phyloP scores from a whole-genome alignment of 2,888 invertebrate species.

The Petrophora chlorosata region DNA sequence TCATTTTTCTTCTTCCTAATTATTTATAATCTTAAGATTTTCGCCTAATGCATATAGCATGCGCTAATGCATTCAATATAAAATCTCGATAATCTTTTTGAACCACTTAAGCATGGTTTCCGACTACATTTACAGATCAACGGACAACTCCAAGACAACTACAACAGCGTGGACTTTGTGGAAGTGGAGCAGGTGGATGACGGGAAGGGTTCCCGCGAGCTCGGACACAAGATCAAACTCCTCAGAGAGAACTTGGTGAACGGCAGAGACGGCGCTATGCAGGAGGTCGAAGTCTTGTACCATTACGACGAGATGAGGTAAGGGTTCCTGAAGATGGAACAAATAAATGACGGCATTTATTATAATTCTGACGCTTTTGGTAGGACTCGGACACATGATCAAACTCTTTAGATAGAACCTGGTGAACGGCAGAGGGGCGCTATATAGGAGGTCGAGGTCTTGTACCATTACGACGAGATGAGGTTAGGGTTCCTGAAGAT shows the following conservation, averaged over 20 bases:
- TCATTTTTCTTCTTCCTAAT: no score
- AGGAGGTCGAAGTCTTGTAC: constrained; percentile 88
- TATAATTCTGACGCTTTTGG: no score
- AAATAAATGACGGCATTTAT: no score
- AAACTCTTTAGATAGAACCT: constrained; percentile 86
- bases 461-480: constrained; percentile 93
- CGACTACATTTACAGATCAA: constrained; percentile 68
- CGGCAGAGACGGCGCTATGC: constrained; percentile 86
- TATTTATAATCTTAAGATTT: no score
- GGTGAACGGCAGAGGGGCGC: constrained; percentile 88
- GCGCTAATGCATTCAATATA: no score
- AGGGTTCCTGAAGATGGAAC: neutral
- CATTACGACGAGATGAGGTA: constrained; percentile 93
- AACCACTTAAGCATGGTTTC: no score
- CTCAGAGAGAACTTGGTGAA: constrained; percentile 89
- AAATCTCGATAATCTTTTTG: no score
- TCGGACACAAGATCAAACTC: constrained; percentile 81
- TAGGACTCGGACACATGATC: constrained; percentile 85
- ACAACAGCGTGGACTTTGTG: constrained; percentile 97
- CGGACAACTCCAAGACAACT: constrained; percentile 92
- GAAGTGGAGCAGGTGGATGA: constrained; percentile 95
- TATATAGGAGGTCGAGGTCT: constrained; percentile 86
- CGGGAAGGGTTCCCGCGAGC: constrained; percentile 86
- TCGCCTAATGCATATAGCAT: no score
- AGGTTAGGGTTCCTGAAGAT: constrained; percentile 69